phyloP scores from a whole-genome alignment of 2,113 vertebrate species.

The Thinocorus orbignyianus region DNA sequence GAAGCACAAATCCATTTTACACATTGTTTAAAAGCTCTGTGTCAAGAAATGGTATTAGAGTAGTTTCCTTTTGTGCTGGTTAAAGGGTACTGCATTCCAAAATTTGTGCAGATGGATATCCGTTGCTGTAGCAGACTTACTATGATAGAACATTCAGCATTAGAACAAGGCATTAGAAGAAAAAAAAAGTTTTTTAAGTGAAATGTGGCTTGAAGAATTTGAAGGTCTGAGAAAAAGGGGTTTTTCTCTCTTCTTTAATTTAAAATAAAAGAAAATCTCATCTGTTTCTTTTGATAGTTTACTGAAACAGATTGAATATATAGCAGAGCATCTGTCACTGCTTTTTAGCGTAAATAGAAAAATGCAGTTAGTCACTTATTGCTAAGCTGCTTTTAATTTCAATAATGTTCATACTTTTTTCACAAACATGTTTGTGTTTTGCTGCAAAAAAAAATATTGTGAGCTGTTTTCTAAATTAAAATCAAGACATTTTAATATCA shows the following conservation, averaged over 20 bases:
- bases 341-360: background rate
- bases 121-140: background rate
- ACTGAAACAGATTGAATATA: slow-evolving; percentile 41
- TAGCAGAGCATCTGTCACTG: slow-evolving; percentile 14
- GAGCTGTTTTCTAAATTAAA: background rate
- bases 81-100: background rate
- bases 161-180: background rate
- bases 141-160: background rate
- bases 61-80: background rate
- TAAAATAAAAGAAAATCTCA: background rate
- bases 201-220: background rate
- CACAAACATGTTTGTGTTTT: background rate
- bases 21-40: background rate
- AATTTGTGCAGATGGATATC: background rate
- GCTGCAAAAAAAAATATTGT: slow-evolving; percentile 10
- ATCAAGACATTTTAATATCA: background rate
- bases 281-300: background rate
- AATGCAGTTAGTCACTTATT: background rate
- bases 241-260: background rate
- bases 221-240: background rate
- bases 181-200: background rate
- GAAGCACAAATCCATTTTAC: background rate
- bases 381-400: background rate
- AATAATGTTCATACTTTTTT: background rate
- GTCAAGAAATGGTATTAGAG: background rate